Percentiles rank a stretch among this genome's conserved stretches.
Conservation (phyloP, 1,140 invertebrate species). For the Harpegnathos saltator region DNA sequence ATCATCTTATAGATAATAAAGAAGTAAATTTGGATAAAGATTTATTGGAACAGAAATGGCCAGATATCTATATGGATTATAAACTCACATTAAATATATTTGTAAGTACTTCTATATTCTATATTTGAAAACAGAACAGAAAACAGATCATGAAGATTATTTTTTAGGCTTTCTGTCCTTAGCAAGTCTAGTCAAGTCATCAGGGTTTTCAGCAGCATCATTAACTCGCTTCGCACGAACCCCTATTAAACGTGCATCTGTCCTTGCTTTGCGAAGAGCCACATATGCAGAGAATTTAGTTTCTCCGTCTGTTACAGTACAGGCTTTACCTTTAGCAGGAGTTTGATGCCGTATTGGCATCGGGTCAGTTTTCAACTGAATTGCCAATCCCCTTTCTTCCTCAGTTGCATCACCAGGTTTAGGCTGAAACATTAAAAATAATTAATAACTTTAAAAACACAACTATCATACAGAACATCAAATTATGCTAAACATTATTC, state of each 20-base stretch:
- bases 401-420: no score
- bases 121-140: no score
- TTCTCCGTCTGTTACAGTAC: slow-evolving; percentile 95
- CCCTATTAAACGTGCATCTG: slow-evolving; percentile 95
- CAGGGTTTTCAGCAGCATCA: slow-evolving; percentile 97
- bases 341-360: slow-evolving; percentile 93
- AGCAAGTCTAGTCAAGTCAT: no score
- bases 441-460: slow-evolving; percentile 59
- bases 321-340: slow-evolving; percentile 91
- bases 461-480: no score
- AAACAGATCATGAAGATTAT: no score
- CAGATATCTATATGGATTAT: slow-evolving; percentile 91
- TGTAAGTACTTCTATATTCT: slow-evolving; percentile 84
- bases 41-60: slow-evolving; percentile 92
- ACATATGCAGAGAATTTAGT: no score
- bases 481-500: background rate
- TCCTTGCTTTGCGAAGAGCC: slow-evolving; percentile 96
- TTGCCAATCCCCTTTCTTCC: slow-evolving; percentile 97
- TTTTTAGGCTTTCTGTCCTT: no score
- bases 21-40: slow-evolving; percentile 89
- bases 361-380: slow-evolving; percentile 93
- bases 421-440: slow-evolving; percentile 87
- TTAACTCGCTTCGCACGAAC: slow-evolving; percentile 97
- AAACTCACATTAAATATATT: slow-evolving; percentile 88
- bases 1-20: slow-evolving; percentile 83